These are phyloP conservation scores for Peromyscus melanophrys DNA, from an alignment of 2,797 vertebrate species.

Conservation along the genomic window DNA sequence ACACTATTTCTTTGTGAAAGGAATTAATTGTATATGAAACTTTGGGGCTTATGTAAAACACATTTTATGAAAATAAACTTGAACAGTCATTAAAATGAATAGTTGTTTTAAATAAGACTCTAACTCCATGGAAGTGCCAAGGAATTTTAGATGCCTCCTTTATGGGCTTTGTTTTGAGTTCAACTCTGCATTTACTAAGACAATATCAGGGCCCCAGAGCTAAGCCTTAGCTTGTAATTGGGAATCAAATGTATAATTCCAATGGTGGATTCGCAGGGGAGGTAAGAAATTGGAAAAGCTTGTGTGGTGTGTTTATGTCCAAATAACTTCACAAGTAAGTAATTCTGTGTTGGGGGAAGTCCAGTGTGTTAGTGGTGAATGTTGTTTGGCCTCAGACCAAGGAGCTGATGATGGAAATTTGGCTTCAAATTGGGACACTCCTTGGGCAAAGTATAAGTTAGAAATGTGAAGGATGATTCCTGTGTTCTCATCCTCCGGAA, in stretches of 20 bases:
- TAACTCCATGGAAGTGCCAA: conserved; percentile 82
- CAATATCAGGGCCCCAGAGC: conserved; percentile 81
- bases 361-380: conserved; percentile 33
- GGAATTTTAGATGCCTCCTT: conserved; percentile 86
- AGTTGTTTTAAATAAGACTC: conserved; percentile 84
- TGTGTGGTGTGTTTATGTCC: conserved; percentile 58
- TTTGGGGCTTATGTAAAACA: conserved; percentile 86
- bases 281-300: conserved; percentile 67
- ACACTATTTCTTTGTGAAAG: conserved; percentile 85
- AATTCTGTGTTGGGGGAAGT: conserved; percentile 59
- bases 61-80: conserved; percentile 88
- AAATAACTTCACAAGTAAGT: conserved; percentile 78
- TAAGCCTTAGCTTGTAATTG: conserved; percentile 76
- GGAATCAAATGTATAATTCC: conserved; percentile 75
- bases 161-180: conserved; percentile 85
- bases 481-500: background rate
- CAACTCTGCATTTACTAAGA: conserved; percentile 82
- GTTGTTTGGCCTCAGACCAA: conserved; percentile 66
- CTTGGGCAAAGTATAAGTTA: background rate
- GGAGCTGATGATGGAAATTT: background rate
- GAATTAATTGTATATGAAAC: conserved; percentile 88
- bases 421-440: background rate
- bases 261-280: conserved; percentile 65
- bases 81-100: conserved; percentile 86
- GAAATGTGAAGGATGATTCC: background rate